Conservation (phyloP, 30 jellyfish, hydroid and myxozoan species). For the Phacellophora camtschatica region DNA sequence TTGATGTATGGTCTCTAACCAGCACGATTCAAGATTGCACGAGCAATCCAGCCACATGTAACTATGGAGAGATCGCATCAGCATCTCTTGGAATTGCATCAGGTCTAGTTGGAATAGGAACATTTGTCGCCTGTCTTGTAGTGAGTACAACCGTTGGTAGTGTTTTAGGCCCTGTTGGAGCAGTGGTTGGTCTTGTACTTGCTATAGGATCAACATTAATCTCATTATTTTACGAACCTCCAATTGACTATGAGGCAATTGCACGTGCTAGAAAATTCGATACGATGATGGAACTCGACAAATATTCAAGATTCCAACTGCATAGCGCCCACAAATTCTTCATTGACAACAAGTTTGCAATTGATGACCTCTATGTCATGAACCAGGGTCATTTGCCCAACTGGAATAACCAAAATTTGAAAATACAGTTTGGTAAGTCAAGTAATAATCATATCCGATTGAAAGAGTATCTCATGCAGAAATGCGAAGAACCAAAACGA, state of each 20-base stretch:
- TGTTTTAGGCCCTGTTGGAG: conserved; percentile 15
- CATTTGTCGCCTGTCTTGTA: conserved; percentile 7
- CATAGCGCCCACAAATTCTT: not conserved
- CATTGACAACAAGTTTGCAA: not conserved
- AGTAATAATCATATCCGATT: not conserved
- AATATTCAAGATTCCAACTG: conserved; percentile 11
- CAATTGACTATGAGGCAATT: not conserved
- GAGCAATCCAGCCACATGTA: conserved; percentile 12
- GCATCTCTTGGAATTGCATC: conserved; percentile 39
- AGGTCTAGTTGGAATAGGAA: conserved; percentile 6
- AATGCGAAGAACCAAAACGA: conserved; percentile 6
- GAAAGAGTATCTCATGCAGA: not conserved
- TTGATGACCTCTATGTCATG: conserved; percentile 14
- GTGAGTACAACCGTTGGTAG: not conserved
- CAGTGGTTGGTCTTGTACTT: conserved; percentile 6
- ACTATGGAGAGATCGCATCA: conserved; percentile 16
- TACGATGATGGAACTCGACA: conserved; percentile 20
- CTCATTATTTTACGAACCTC: conserved; percentile 23
- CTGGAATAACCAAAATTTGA: not conserved
- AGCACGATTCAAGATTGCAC: conserved; percentile 10
- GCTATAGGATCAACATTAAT: conserved; percentile 41
- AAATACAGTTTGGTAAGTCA: not conserved
- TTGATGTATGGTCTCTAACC: conserved; percentile 15
- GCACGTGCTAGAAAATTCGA: not conserved
- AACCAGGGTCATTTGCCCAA: conserved; percentile 26